Base-by-base conservation (phyloP, 2,888 invertebrate genomes). In the Junonia oenone region DNA sequence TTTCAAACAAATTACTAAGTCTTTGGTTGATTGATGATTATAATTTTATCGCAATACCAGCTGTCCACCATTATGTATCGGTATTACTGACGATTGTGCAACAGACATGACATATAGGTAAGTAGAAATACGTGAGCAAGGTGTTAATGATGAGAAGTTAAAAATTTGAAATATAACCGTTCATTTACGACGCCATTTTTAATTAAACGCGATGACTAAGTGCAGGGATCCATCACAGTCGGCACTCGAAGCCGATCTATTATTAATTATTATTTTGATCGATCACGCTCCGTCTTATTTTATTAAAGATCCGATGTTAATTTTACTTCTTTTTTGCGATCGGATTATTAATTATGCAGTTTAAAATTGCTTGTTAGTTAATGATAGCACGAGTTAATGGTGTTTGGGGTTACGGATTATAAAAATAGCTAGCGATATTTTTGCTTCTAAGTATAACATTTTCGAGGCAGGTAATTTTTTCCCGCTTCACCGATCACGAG, bases 181-280 rank as follows among this genome's bases (percentile, higher is more conserved):
- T 86, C 83, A 85, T 85, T 87, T 83, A 70, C 63, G 72, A 75
- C 73, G 78, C 76, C 73, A 78, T 83, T 88, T 87, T 89, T 89
- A 90, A 90, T 89, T 90, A 88, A 88, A 87, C 76, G 69, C 83
- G 85, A 90, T 90, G 90, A 88, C 90, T 87, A 84, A 85, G 89
- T 83, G 78, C 72, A 71, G 73, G 77, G 77, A 81, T 83, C 82
- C 81, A 83, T 84, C 84, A 83, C 82, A 72, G 78, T 76, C 77
- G 79, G 75, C 73, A 72, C 73, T 76, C 73, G 75, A 71, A 68
- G 73, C 73, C 79, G 78, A 81, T 80, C 83, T 87, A 85, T 84
- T 86, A 87, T 86, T 89, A 86, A 88, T 89, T 89, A 86, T 83
- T 87, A 84, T 86, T 88, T 85, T 89, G 87, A 90, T 88, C 78